phyloP scores from a whole-genome alignment of 2,113 vertebrate genomes.

The Panurus biarmicus region DNA sequence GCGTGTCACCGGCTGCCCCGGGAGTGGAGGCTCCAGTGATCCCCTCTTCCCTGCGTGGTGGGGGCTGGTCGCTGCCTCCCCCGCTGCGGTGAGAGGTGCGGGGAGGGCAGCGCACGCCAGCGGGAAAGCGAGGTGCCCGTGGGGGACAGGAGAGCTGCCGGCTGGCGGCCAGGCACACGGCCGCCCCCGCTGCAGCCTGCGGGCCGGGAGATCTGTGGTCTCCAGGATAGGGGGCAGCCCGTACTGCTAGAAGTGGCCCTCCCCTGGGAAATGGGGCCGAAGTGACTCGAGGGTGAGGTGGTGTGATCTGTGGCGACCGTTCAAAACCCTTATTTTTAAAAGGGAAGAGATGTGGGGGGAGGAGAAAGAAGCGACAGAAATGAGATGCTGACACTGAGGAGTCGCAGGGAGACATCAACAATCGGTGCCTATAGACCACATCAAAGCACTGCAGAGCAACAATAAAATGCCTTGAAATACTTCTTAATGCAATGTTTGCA shows the following conservation, averaged over 20 bases:
- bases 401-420: background rate
- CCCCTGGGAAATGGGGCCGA: background rate
- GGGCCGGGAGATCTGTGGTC: background rate
- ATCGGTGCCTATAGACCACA: constrained; percentile 6
- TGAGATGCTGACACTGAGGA: background rate
- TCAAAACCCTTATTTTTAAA: background rate
- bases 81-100: background rate
- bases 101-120: background rate
- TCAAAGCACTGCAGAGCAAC: background rate
- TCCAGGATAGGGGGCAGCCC: background rate
- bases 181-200: background rate
- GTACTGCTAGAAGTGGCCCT: background rate
- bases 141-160: background rate
- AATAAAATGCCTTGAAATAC: background rate
- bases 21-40: no score
- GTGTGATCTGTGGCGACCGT: background rate
- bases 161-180: background rate
- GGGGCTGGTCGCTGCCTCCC: background rate
- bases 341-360: background rate
- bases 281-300: background rate
- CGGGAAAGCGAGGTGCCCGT: background rate
- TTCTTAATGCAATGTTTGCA: background rate
- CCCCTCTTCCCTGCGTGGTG: background rate
- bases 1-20: no score
- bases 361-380: background rate